Evolutionary conservation across 2,888 invertebrate genomes (phyloP).

Genomic region (Heterodera filipjevi): DNA sequence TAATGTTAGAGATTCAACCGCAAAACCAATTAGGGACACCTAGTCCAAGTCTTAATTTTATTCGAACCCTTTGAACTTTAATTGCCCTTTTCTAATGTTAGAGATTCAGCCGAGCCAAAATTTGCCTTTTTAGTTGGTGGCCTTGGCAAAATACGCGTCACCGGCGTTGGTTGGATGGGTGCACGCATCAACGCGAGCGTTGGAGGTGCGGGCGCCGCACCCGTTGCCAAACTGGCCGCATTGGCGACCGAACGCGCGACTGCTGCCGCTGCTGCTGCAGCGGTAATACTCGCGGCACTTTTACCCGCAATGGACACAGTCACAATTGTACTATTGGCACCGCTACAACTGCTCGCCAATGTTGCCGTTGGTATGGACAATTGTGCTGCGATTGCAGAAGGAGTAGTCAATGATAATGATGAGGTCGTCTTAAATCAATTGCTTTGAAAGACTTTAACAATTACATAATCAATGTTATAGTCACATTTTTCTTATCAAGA

Average conservation of each 20-base stretch:
- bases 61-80: too few species aligned
- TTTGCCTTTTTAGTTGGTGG: neutral
- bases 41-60: too few species aligned
- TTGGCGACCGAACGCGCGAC: neutral
- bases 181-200: neutral
- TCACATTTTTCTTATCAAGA: too few species aligned
- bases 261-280: neutral
- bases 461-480: too few species aligned
- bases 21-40: too few species aligned
- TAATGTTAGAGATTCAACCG: too few species aligned
- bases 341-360: neutral
- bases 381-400: neutral
- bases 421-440: too few species aligned
- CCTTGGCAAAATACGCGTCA: constrained; percentile 15
- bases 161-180: constrained; percentile 19
- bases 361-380: neutral
- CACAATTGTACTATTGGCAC: neutral
- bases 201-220: neutral
- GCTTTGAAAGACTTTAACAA: too few species aligned
- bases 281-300: constrained; percentile 1
- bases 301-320: neutral
- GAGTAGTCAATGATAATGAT: neutral
- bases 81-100: too few species aligned
- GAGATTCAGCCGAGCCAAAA: too few species aligned
- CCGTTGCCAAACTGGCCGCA: too few species aligned